Evolutionary conservation across 2,888 invertebrate genomes (phyloP), one percentile per base, ranked within the genome.

Genomic region (Caenorhabditis parvicauda): DNA sequence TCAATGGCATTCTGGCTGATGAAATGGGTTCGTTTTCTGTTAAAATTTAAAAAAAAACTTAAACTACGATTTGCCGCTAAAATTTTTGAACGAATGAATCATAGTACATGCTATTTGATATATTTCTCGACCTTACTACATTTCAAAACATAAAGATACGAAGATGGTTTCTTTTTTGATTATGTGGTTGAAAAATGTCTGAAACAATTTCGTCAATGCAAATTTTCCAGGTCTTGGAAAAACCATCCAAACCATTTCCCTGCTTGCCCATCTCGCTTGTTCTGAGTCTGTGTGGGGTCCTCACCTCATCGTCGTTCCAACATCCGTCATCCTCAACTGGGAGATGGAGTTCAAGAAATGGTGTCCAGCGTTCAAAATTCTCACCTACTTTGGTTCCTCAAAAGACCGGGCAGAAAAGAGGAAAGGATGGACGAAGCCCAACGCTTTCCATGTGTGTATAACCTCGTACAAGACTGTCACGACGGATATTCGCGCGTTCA

Each of bases 261-360:
- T 95, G 68, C 84, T 95, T 64, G 92, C 93, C 24, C 93, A 95
- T 85, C 85, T 95, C 71, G 95, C 95, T 22, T 90, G 91, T 77
- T 92, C 91, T 79, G 89, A 89, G 80, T 87, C 86, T 70, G 89
- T 92, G 82, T 99, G 98, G 98, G 98, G 98, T 29, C 98, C 98
- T 52, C 98, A 98, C 86, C 86, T 98, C 24, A 93, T 98, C 72
- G 90, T 98, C 64, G 98, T 99, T 70, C 98, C 98, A 59, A 98
- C 98, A 17, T 95, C 95, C 70, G 96, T 99, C 48, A 94, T 98
- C 90, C 87, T 98, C 63, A 99, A 99, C 85, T 98, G 98, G 98
- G 98, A 99, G 85, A 92, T 96, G 91, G 98, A 98, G 84, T 90
- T 94, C 81, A 96, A 98, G 84, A 96, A 96, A 83, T 99, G 98